phyloP scores from a whole-genome alignment of 2,113 vertebrate genomes.

The Peucedramus taeniatus region DNA sequence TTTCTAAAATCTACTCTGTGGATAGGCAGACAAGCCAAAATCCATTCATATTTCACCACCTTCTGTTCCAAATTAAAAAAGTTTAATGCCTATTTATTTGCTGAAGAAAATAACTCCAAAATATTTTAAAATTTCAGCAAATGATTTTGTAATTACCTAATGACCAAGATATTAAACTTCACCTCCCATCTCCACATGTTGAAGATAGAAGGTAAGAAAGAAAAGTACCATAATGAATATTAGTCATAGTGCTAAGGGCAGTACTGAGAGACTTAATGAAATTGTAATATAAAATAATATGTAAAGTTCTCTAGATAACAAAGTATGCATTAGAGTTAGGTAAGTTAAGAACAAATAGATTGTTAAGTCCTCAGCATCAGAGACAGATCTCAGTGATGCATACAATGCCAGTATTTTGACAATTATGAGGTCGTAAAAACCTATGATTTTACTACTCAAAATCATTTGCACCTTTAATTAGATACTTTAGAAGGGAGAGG shows the following conservation, averaged over 20 bases:
- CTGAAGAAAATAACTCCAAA: background rate
- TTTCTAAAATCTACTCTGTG: background rate
- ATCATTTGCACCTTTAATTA: background rate
- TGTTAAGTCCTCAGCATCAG: background rate
- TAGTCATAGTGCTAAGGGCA: background rate
- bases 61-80: background rate
- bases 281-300: background rate
- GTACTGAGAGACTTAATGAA: background rate
- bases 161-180: background rate
- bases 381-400: background rate
- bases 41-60: background rate
- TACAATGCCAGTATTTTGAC: background rate
- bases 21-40: background rate
- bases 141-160: background rate
- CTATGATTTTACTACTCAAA: background rate
- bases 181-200: background rate
- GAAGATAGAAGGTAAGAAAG: background rate
- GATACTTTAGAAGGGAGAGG: background rate
- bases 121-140: background rate
- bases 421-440: background rate
- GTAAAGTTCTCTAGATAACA: background rate
- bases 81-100: background rate
- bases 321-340: background rate
- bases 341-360: background rate
- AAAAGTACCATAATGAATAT: background rate